Evolutionary conservation across 2,797 vertebrate genomes (phyloP), one percentile per base, ranked within the genome.

Genomic region (Leuciscus waleckii): DNA sequence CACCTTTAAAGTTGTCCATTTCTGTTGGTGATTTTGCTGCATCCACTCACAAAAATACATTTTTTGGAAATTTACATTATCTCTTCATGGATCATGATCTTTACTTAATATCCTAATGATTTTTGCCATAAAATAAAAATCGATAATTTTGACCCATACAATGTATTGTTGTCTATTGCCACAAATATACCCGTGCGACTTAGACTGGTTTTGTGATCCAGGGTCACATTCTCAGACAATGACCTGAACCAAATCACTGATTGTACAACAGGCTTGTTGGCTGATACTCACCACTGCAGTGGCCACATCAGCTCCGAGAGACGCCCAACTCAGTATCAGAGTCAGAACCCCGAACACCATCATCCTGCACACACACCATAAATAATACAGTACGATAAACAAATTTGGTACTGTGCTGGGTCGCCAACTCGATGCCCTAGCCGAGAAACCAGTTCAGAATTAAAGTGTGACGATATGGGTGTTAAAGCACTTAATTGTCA

Each of bases 241-340:
- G 10, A 58, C 21, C 37, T 46, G 8, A 58, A 61, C 14, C 37
- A 16, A 73, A 54, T 58, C 14, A 56, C 10, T 17, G 39, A 58
- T 17, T 41, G n/a, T 56, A 29, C 19, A 16, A 41, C 29, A 51
- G 10, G 35, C 7, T 71, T 29, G 23, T 7, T 23, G 7, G 39
- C 10, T 23, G 10, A 70, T 35, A 79, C 97, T 97, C 93, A 99
- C 98, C 96, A 99, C 96, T 0, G 97, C 97, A 0, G 95, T 91
- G 0, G 97, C 95, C 0, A 94, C 89, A 89, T 96, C 97, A 0
- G 93, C 92, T 0, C 97, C 97, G 90, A 97, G 92, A 19, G 98
- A 98, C 0, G 95, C 94, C 98, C 98, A 99, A 95, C 97, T 98
- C 91, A 99, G 95, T 86, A 97, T 63, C 88, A 99, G 92, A 0